A percentile compares a stretch with the other conserved stretches of the same genome.
Evolutionary conservation across 1,140 invertebrate species (phyloP).

Genomic region (Bombus affinis): DNA sequence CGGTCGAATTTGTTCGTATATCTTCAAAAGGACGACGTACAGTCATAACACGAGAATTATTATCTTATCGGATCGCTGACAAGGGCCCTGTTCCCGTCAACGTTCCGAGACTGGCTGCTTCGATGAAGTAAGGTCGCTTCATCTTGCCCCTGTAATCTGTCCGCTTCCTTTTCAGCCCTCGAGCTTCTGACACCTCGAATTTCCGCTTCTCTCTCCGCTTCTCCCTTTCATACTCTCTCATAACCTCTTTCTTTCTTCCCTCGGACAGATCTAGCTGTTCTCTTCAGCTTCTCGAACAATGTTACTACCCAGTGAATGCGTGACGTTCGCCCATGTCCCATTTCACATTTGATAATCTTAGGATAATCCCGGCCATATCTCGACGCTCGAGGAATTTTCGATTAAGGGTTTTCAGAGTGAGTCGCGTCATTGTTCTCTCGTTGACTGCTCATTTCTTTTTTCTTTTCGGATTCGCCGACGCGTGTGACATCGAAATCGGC

Average conservation of each 20-base stretch:
- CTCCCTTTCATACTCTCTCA: not conserved
- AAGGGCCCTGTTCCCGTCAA: not conserved
- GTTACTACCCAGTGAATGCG: constrained; percentile 25
- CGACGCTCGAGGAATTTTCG: constrained; percentile 3
- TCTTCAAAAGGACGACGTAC: not conserved
- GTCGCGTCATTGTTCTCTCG: constrained; percentile 27
- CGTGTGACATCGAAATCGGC: not conserved
- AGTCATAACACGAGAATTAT: constrained; percentile 21
- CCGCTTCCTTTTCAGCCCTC: constrained; percentile 4
- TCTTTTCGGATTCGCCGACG: not conserved
- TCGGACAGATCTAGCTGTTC: not conserved
- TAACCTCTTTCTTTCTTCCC: not conserved
- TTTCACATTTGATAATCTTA: constrained; percentile 42
- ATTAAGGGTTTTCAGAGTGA: not conserved
- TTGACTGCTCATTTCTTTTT: not conserved
- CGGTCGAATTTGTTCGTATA: not conserved
- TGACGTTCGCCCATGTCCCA: not conserved
- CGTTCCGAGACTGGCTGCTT: not conserved
- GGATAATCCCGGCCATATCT: constrained; percentile 28
- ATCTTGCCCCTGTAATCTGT: constrained; percentile 28
- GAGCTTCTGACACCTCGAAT: constrained; percentile 25
- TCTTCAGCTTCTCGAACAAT: constrained; percentile 22
- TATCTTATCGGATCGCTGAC: constrained; percentile 38
- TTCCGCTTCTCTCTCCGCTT: constrained; percentile 16
- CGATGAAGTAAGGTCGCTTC: constrained; percentile 11